phyloP scores from a whole-genome alignment of 2,797 vertebrate species.

The Labroides dimidiatus region DNA sequence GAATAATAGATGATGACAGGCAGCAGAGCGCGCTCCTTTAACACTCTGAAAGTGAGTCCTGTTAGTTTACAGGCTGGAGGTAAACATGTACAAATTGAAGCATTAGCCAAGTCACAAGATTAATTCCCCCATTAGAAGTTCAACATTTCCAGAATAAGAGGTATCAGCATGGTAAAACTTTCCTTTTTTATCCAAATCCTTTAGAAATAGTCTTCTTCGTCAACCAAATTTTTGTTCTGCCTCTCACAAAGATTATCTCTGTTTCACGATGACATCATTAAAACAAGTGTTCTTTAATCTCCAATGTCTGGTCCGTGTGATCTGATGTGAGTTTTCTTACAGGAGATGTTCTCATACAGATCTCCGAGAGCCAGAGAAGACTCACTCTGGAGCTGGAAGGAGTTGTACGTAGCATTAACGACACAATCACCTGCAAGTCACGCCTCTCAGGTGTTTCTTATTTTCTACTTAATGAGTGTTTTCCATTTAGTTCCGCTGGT shows the following conservation, averaged over 20 bases:
- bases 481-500: conserved; percentile 87
- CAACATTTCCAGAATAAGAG: too few species aligned
- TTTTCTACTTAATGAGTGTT: background rate
- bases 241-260: too few species aligned
- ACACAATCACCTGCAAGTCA: background rate
- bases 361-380: conserved; percentile 88
- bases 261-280: too few species aligned
- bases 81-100: conserved; percentile 13
- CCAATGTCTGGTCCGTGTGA: background rate
- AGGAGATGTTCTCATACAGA: conserved; percentile 94
- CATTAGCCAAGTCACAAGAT: background rate
- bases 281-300: too few species aligned
- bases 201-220: too few species aligned
- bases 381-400: conserved; percentile 89
- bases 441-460: background rate
- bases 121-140: too few species aligned
- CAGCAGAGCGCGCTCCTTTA: conserved; percentile 54
- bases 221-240: too few species aligned
- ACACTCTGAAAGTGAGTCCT: conserved; percentile 26
- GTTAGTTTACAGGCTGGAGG: conserved; percentile 35
- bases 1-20: conserved; percentile 76
- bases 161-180: too few species aligned
- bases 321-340: conserved; percentile 19
- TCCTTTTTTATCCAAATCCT: too few species aligned
- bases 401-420: conserved; percentile 84